phyloP scores from a whole-genome alignment of 2,797 vertebrate genomes.

The Ptychobarbus kaznakovi region DNA sequence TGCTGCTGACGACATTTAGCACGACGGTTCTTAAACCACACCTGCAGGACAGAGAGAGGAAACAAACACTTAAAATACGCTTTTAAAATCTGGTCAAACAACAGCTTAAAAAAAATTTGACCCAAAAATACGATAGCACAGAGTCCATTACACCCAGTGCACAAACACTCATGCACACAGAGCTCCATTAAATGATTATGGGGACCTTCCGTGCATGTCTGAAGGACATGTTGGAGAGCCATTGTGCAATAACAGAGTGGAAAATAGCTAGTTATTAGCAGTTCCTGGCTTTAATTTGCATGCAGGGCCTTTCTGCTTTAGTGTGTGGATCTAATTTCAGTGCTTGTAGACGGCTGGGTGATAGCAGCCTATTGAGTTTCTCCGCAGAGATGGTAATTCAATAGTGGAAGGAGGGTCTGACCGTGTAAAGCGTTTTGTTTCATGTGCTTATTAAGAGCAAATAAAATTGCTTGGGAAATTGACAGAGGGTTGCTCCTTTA shows the following conservation, averaged over 20 bases:
- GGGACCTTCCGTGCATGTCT: constrained; percentile 52
- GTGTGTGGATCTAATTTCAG: constrained; percentile 78
- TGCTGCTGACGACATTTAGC: constrained; percentile 97
- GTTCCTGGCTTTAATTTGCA: constrained; percentile 76
- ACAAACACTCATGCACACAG: constrained; percentile 23
- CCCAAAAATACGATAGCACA: constrained; percentile 13
- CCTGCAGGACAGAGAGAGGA: constrained; percentile 74
- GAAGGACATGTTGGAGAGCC: constrained; percentile 67
- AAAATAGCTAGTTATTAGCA: constrained; percentile 80
- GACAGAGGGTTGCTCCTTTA: constrained; percentile 33
- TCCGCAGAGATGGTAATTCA: constrained; percentile 77
- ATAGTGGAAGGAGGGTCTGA: constrained; percentile 74
- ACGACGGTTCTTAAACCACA: constrained; percentile 98
- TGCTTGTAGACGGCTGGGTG: constrained; percentile 75
- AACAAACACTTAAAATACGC: neutral
- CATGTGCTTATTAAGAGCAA: constrained; percentile 77
- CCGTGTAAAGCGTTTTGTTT: constrained; percentile 77
- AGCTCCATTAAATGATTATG: constrained; percentile 53
- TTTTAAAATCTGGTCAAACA: neutral
- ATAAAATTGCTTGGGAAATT: constrained; percentile 63
- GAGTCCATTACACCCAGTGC: constrained; percentile 25
- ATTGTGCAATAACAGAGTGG: constrained; percentile 69
- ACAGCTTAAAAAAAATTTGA: neutral
- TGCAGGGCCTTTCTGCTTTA: constrained; percentile 72
- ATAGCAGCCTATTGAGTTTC: constrained; percentile 82